These are phyloP conservation scores for Hippopotamus amphibius DNA, from an alignment of 2,113 vertebrate genomes.

Conservation along the genomic window DNA sequence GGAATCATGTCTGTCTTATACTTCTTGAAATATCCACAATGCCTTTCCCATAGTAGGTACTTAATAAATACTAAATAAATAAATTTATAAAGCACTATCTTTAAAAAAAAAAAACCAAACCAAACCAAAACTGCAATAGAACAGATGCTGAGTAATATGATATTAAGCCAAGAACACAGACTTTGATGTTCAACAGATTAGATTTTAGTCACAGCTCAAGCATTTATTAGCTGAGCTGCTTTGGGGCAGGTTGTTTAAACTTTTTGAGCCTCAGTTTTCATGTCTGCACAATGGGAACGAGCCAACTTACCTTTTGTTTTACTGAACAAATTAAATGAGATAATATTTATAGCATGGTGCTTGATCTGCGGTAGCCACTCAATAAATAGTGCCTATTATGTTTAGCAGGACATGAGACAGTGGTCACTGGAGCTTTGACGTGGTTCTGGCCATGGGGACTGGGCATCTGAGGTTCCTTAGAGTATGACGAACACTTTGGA, in stretches of 20 bases:
- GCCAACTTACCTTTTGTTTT: neutral
- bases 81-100: neutral
- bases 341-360: neutral
- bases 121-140: neutral
- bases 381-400: neutral
- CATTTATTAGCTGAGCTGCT: neutral
- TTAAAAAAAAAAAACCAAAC: neutral
- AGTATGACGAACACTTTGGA: neutral
- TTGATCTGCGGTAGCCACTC: neutral
- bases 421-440: neutral
- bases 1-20: neutral
- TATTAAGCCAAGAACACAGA: neutral
- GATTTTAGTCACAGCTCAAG: neutral
- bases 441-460: neutral
- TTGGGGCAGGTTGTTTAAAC: neutral
- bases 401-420: neutral
- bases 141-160: neutral
- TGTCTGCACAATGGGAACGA: neutral
- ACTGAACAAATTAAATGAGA: neutral
- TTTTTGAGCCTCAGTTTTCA: neutral
- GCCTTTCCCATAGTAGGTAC: neutral
- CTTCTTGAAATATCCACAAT: constrained; percentile 36
- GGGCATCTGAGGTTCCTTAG: neutral
- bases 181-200: neutral
- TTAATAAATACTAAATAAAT: constrained; percentile 36